A percentile compares a stretch with the other conserved stretches of the same genome.
These are phyloP conservation scores for Cyphomyrus plagiostoma DNA, from an alignment of 2,113 vertebrate genomes.

Conservation along the genomic window DNA sequence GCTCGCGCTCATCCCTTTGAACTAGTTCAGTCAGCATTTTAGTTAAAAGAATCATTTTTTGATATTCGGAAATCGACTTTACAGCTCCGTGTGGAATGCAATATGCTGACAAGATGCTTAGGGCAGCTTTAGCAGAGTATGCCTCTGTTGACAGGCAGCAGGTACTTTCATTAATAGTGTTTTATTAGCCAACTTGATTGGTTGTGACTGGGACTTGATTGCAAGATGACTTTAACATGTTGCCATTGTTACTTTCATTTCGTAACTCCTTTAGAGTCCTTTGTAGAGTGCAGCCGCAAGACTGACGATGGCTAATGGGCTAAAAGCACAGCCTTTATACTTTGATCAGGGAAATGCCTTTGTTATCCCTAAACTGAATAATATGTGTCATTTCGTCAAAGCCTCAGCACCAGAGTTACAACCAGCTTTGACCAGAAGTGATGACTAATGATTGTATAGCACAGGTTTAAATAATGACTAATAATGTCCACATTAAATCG, in stretches of 20 bases:
- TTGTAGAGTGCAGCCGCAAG: not conserved
- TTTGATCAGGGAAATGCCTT: not conserved
- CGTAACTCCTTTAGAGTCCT: not conserved
- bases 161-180: constrained; percentile 5
- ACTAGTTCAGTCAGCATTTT: not conserved
- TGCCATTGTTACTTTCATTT: not conserved
- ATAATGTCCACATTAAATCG: not conserved
- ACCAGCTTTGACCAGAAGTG: not conserved
- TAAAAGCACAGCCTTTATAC: not conserved
- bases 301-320: not conserved
- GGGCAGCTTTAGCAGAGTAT: too few relatives aligned
- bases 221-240: not conserved
- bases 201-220: not conserved
- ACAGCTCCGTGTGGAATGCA: not conserved
- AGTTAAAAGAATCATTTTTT: not conserved
- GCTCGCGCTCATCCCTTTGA: not conserved
- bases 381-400: not conserved
- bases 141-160: not conserved
- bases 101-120: not conserved
- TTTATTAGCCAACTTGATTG: not conserved
- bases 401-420: not conserved
- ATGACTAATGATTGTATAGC: not conserved
- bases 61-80: not conserved
- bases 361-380: not conserved
- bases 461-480: not conserved